Conservation (phyloP, 2,113 vertebrate genomes). For the Oncorhynchus masou region DNA sequence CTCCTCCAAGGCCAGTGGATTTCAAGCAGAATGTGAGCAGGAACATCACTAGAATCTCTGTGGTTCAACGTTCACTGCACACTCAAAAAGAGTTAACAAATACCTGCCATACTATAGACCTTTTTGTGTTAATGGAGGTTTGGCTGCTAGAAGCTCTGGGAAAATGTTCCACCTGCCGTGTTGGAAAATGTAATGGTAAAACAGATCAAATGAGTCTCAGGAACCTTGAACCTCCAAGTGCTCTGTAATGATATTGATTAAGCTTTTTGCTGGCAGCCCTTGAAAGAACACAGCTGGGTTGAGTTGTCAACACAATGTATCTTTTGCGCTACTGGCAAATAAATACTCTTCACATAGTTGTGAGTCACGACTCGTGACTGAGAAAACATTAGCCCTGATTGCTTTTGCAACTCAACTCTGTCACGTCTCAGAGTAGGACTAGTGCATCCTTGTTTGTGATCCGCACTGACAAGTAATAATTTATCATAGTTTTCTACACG, state of each 20-base stretch:
- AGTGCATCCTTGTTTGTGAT: too few species aligned
- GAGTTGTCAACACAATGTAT: too few species aligned
- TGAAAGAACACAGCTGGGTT: too few species aligned
- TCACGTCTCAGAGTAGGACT: background rate
- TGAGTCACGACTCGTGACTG: too few species aligned
- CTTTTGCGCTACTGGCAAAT: too few species aligned
- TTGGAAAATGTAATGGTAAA: constrained; percentile 3
- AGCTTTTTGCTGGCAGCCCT: background rate
- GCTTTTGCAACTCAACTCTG: background rate
- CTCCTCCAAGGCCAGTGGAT: background rate
- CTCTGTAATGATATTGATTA: background rate
- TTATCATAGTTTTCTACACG: background rate
- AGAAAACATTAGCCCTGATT: background rate
- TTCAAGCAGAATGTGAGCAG: background rate
- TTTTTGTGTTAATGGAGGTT: too few species aligned
- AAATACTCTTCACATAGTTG: too few species aligned
- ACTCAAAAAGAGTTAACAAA: too few species aligned
- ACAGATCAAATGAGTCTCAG: background rate
- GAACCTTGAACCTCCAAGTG: background rate
- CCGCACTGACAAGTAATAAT: too few species aligned
- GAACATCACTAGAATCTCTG: background rate
- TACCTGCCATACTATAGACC: too few species aligned
- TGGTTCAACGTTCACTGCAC: too few species aligned
- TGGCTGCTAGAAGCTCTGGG: too few species aligned
- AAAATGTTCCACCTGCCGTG: background rate